These are phyloP conservation scores for Sebastes nivosus DNA, from an alignment of 2,797 vertebrate genomes.

Conservation along the genomic window DNA sequence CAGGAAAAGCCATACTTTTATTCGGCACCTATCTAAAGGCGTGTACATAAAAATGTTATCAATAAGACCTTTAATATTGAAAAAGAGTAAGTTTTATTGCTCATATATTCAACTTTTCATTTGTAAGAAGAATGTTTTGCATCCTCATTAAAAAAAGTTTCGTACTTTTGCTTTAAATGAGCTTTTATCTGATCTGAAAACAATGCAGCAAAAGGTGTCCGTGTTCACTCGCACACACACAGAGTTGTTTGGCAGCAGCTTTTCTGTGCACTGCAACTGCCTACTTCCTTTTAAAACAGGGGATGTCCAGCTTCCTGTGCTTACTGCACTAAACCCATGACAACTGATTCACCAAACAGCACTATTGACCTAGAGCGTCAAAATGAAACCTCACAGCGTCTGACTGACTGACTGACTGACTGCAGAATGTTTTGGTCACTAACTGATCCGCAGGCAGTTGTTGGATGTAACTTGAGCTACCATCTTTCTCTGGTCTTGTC, in stretches of 20 bases:
- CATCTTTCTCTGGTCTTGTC: slow-evolving; percentile 11
- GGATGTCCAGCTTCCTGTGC: slow-evolving; percentile 79
- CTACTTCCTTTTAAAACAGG: slow-evolving; percentile 70
- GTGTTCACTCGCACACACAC: slow-evolving; percentile 8
- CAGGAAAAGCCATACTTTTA: too few relatives aligned
- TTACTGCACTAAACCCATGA: slow-evolving; percentile 64
- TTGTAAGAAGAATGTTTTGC: neutral
- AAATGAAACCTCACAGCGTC: slow-evolving; percentile 25
- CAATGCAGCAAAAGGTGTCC: neutral
- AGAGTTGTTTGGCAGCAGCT: slow-evolving; percentile 21
- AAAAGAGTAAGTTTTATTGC: neutral
- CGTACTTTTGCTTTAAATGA: neutral
- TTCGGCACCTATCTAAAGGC: too few relatives aligned
- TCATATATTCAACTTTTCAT: neutral
- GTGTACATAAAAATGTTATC: too few relatives aligned
- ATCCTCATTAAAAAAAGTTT: neutral
- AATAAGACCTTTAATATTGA: neutral
- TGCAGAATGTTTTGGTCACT: slow-evolving; percentile 17
- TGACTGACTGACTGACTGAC: neutral
- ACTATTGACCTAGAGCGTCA: slow-evolving; percentile 16
- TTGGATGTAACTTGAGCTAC: slow-evolving; percentile 46
- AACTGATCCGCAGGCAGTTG: slow-evolving; percentile 25
- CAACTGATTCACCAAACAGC: slow-evolving; percentile 55
- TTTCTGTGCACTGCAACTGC: slow-evolving; percentile 46
- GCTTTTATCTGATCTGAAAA: neutral